A percentile compares a stretch with the other conserved stretches of the same genome.
These are phyloP conservation scores for Lagocephalus sceleratus DNA, from an alignment of 2,797 vertebrate species.

Conservation along the genomic window DNA sequence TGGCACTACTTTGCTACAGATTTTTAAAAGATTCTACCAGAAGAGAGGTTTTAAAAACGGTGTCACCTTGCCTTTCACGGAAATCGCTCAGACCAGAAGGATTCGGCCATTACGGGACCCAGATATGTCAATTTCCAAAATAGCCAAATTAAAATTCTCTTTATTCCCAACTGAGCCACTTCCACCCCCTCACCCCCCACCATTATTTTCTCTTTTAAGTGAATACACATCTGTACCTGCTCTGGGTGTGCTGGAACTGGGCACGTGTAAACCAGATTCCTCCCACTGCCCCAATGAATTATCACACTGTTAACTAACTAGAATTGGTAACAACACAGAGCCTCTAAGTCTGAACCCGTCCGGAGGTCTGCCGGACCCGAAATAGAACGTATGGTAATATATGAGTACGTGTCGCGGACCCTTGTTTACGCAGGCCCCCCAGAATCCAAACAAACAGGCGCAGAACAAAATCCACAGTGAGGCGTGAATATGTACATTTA, in stretches of 20 bases:
- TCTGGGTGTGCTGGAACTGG: slow-evolving; percentile 16
- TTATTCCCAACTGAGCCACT: too few species aligned
- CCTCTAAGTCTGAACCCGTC: slow-evolving; percentile 45
- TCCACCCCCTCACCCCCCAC: too few species aligned
- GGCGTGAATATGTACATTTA: slow-evolving; percentile 41
- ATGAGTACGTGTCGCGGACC: slow-evolving; percentile 57
- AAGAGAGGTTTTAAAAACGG: not conserved
- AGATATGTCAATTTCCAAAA: too few species aligned
- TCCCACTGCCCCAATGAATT: slow-evolving; percentile 30
- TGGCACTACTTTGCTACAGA: not conserved
- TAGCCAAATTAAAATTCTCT: too few species aligned
- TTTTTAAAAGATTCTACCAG: not conserved
- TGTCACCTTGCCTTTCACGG: too few species aligned
- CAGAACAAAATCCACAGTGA: slow-evolving; percentile 44
- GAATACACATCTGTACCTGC: slow-evolving; percentile 7
- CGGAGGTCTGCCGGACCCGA: slow-evolving; percentile 47
- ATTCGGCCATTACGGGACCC: too few species aligned
- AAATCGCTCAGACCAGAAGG: too few species aligned
- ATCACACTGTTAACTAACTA: slow-evolving; percentile 49
- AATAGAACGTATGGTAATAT: slow-evolving; percentile 66
- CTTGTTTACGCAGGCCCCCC: slow-evolving; percentile 57
- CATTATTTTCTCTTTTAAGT: too few species aligned
- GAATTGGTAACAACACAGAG: slow-evolving; percentile 47
- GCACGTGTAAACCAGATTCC: not conserved
- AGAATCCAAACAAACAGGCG: slow-evolving; percentile 47